Evolutionary conservation across 2,113 vertebrate species (phyloP), one percentile per base, ranked within the genome.

Genomic region (Vidua macroura): DNA sequence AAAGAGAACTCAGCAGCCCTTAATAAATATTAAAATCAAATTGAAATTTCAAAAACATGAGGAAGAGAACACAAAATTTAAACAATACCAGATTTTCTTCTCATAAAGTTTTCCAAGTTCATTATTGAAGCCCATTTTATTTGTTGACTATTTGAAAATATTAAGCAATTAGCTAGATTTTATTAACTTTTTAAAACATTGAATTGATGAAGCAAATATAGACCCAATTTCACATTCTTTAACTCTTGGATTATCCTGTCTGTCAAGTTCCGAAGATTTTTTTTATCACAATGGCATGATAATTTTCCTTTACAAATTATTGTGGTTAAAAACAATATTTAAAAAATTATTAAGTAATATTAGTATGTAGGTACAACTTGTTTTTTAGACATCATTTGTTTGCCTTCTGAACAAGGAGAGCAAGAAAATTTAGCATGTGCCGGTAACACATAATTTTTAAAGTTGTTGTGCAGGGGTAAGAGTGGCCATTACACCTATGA

Each of bases 351-450:
- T 63, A 37, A 27, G 11, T 17, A 28, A 3, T 30, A 10, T 52
- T 66, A 52, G 2, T n/a, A 53, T 31, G 49, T 25, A 83, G 11
- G 12, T 33, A 21, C 4, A 52, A 52, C 5, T 62, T 68, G 4
- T 39, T 72, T 43, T 3, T 59, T 66, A 77, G 13, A 20, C 15
- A 12, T 44, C 30, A 44, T 35, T 48, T 55, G 4, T 78, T n/a
- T 83, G 18, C 12, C 12, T 67, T 75, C 30, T 59, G 44, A 84
- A 30, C 6, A 49, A 58, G 39, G 53, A 13, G 3, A 10, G 22
- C 4, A 17, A 8, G 11, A 13, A 67, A 49, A 48, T 25, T 16
- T 0, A 43, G 22, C 9, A 14, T 2, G 0, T 68, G 12, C 9
- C 25, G 9, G 9, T 46, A 66, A 22, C 3, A 33, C 5, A 30